These are phyloP conservation scores for Coenonympha arcania DNA, from an alignment of 2,888 invertebrate species.

Conservation along the genomic window DNA sequence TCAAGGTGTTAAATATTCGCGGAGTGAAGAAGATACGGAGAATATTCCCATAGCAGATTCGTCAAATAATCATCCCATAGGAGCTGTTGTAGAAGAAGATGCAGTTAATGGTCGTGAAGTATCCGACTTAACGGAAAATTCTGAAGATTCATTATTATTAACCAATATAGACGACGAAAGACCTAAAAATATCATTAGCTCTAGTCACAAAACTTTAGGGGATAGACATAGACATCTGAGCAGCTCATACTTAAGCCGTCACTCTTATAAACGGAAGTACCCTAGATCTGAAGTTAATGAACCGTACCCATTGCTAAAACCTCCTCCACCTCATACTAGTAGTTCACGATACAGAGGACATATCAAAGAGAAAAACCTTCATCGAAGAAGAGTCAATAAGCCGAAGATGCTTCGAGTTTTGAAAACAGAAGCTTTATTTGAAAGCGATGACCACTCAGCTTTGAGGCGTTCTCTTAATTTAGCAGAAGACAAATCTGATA, in stretches of 20 bases:
- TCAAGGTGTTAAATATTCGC: conserved; percentile 63
- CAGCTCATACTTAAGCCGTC: conserved; percentile 41
- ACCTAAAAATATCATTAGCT: conserved; percentile 39
- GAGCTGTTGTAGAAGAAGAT: conserved; percentile 65
- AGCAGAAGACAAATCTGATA: conserved; percentile 47
- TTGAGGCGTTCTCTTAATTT: conserved; percentile 48
- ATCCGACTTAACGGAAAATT: conserved; percentile 44
- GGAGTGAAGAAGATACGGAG: conserved; percentile 68
- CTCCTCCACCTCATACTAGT: conserved; percentile 60
- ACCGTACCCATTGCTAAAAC: conserved; percentile 64
- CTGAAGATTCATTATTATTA: conserved; percentile 38
- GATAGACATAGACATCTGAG: conserved; percentile 54
- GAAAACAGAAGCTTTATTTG: conserved; percentile 57
- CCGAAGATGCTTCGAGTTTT: conserved; percentile 48
- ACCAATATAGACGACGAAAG: conserved; percentile 43
- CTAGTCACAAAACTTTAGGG: conserved; percentile 38
- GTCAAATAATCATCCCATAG: conserved; percentile 62
- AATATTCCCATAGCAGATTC: conserved; percentile 61
- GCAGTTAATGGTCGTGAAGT: conserved; percentile 44
- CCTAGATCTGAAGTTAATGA: conserved; percentile 51
- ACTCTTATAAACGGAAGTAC: conserved; percentile 49
- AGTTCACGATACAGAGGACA: conserved; percentile 38
- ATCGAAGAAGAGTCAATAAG: conserved; percentile 49
- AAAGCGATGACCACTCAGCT: conserved; percentile 40
- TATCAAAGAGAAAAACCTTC: conserved; percentile 42